Base-by-base conservation (phyloP, 2,888 invertebrate genomes). In the Lasiommata megera region DNA sequence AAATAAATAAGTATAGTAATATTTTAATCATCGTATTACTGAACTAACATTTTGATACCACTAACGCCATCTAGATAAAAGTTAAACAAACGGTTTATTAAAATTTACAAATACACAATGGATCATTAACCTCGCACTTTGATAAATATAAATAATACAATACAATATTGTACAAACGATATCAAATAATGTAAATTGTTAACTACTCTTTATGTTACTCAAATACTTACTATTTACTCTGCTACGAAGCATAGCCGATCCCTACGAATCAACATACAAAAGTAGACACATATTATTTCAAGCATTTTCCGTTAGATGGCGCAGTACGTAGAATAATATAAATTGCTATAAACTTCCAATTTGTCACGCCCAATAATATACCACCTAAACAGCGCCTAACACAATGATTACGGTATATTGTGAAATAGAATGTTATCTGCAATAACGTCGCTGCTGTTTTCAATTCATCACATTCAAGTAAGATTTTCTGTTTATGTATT, bases 381-480 rank as follows among this genome's bases (percentile, higher is more conserved):
- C 67, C 74, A 69, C 77, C 37, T 37, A 48, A 48, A 48, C 47
- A 6, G 9, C 12, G 70, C 74, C 72, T 14, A 46, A 36, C 44
- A 11, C 46, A 56, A 72, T 65, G 71, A 77, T 84, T 80, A 69
- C 76, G 59, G 69, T 69, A 76, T 77, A 70, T 88, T 80, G 81
- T 90, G 88, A 89, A 85, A 89, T 85, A 90, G 76, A 88, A 81
- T 74, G 71, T 70, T 66, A 64, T 79, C 75, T 70, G 68, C 66
- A 68, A 63, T 51, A 18, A 68, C 74, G 73, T 64, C 58, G 64
- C 72, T 57, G 72, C 66, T 71, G 69, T 73, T 86, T 86, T 74
- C 84, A 82, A 89, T 82, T 89, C 86, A 89, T 87, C 72, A 72
- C 60, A 71, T 66, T 43, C 31, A 59, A 69, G 66, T 72, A 75